phyloP scores from a whole-genome alignment of 2,113 vertebrate genomes.

The Motacilla alba region DNA sequence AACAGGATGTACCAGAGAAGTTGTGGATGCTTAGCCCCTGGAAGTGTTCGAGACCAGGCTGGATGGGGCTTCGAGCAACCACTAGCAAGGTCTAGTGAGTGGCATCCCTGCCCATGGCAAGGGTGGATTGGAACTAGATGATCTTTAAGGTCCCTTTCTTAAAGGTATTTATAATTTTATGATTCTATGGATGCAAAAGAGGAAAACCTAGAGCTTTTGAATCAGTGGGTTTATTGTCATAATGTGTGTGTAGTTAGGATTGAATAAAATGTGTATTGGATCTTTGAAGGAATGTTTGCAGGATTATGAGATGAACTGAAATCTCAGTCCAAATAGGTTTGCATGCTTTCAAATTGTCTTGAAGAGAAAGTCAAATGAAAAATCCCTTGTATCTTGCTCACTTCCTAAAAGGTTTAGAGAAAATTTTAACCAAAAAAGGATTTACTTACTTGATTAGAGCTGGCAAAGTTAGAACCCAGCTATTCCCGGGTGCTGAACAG shows the following conservation, averaged over 20 bases:
- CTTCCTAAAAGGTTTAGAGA: conserved; percentile 51
- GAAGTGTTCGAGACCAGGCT: neutral
- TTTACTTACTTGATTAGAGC: conserved; percentile 44
- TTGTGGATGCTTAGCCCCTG: neutral
- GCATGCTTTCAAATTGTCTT: neutral
- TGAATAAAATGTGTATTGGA: neutral
- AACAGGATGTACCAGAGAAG: neutral
- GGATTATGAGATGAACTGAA: neutral
- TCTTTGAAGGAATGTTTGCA: neutral
- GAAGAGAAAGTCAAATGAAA: conserved; percentile 28
- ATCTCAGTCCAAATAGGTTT: conserved; percentile 23
- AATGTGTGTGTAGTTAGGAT: neutral
- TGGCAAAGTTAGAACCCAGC: neutral
- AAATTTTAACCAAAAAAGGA: conserved; percentile 22
- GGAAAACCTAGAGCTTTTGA: neutral
- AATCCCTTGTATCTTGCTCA: neutral
- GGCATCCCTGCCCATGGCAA: neutral
- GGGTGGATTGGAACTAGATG: fast-evolving
- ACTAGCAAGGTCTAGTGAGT: neutral
- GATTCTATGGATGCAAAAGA: neutral
- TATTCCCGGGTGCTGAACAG: conserved; percentile 32
- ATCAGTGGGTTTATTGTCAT: neutral
- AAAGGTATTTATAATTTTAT: neutral
- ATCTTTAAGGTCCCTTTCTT: neutral
- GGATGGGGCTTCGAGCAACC: neutral